Percentiles rank a stretch among this genome's conserved stretches.
Conservation (phyloP, 2,113 vertebrate genomes). For the Silurus glanis region DNA sequence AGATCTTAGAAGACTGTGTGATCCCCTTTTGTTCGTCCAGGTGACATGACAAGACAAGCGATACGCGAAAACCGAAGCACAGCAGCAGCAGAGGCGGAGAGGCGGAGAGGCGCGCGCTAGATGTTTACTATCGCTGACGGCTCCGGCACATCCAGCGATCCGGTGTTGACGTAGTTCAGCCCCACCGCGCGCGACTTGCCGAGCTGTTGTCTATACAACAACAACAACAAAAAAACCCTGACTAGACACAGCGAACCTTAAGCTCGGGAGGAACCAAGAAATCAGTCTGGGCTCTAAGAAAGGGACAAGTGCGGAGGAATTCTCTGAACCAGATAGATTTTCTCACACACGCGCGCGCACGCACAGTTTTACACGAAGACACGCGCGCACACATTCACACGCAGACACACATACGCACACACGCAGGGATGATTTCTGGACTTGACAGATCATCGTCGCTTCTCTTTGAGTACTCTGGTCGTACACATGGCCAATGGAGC, state of each 20-base stretch:
- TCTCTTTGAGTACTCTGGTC: slow-evolving; percentile 52
- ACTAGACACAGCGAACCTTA: not conserved
- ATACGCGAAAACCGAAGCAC: not conserved
- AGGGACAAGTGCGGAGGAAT: slow-evolving; percentile 64
- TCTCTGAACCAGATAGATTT: slow-evolving; percentile 59
- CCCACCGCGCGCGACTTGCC: not conserved
- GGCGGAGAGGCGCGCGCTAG: not conserved
- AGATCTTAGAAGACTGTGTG: not conserved
- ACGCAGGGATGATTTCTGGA: slow-evolving; percentile 54
- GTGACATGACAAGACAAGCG: not conserved
- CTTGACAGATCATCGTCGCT: slow-evolving; percentile 54
- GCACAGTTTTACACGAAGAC: not conserved
- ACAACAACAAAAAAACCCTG: not conserved
- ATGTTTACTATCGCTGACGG: slow-evolving; percentile 3
- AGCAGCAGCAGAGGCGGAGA: not conserved
- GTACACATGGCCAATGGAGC: slow-evolving; percentile 26
- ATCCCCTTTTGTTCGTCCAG: slow-evolving; percentile 1
- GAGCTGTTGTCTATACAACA: not conserved
- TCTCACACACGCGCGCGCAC: not conserved
- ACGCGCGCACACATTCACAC: slow-evolving; percentile 20
- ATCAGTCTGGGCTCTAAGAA: not conserved
- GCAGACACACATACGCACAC: slow-evolving; percentile 3
- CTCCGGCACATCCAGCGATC: not conserved
- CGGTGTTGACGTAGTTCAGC: slow-evolving; percentile 15
- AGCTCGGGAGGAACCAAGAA: not conserved